phyloP scores from a whole-genome alignment of 1,140 invertebrate species.

The Drosophila fuyamai region DNA sequence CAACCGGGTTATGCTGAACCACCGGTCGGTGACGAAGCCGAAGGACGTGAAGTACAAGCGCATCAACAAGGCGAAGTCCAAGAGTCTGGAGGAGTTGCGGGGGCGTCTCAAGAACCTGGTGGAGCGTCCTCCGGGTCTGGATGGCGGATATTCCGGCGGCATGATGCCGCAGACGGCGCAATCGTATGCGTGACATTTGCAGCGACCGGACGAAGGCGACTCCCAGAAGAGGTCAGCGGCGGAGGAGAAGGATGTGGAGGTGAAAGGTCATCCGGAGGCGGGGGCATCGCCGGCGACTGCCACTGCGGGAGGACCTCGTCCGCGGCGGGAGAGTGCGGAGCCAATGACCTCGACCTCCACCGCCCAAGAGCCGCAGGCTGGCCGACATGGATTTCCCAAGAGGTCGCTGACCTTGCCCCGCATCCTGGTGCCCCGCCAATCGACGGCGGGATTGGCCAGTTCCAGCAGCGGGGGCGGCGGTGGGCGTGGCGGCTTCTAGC shows the following conservation, averaged over 20 bases:
- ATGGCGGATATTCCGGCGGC: conserved; percentile 56
- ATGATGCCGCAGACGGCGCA: conserved; percentile 81
- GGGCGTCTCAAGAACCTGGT: conserved; percentile 93
- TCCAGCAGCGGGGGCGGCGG: conserved; percentile 45
- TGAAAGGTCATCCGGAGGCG: not conserved
- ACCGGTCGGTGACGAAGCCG: conserved; percentile 94
- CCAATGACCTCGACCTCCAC: not conserved
- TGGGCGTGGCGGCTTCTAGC: conserved; percentile 78
- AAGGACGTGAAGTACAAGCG: conserved; percentile 96
- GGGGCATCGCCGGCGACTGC: no score
- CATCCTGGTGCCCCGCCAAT: conserved; percentile 66
- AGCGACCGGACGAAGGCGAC: conserved; percentile 14
- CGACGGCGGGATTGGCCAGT: conserved; percentile 14
- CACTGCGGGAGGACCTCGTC: not conserved
- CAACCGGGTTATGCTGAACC: conserved; percentile 95
- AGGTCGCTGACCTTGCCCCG: conserved; percentile 75
- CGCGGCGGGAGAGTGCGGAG: conserved; percentile 1
- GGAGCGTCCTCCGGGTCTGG: conserved; percentile 86
- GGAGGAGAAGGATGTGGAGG: not conserved
- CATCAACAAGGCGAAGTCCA: conserved; percentile 95
- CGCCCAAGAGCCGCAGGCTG: conserved; percentile 2
- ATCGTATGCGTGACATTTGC: conserved; percentile 82
- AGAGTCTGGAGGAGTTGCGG: conserved; percentile 93
- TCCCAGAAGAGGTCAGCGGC: conserved; percentile 2
- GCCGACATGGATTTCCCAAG: conserved; percentile 65